Evolutionary conservation across 2,888 invertebrate genomes (phyloP).

Genomic region (Apotomis turbidana): DNA sequence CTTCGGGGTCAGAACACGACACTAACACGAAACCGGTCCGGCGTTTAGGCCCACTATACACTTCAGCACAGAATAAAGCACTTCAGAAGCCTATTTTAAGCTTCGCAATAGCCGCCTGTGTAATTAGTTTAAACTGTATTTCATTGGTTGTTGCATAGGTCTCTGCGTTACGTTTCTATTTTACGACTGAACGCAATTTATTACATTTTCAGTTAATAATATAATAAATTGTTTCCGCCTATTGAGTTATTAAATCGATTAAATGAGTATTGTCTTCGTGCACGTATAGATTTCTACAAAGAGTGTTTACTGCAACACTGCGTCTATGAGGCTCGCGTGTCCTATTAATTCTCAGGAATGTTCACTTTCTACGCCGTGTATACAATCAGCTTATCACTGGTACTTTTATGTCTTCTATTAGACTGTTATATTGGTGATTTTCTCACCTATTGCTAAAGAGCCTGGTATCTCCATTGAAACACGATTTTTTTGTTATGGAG

Average conservation of each 20-base stretch:
- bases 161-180: not conserved
- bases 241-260: slow-evolving; percentile 6
- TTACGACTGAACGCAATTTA: not conserved
- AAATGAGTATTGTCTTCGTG: not conserved
- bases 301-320: slow-evolving; percentile 18
- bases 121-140: too few species aligned
- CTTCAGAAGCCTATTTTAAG: too few species aligned
- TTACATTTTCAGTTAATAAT: not conserved
- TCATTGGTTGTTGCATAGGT: too few species aligned
- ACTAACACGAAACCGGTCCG: slow-evolving; percentile 64
- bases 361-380: slow-evolving; percentile 41
- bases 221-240: not conserved
- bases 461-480: too few species aligned
- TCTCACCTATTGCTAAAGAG: too few species aligned
- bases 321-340: slow-evolving; percentile 36
- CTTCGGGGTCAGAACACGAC: slow-evolving; percentile 67
- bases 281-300: slow-evolving; percentile 26
- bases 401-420: slow-evolving; percentile 20
- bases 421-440: too few species aligned
- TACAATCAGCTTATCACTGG: slow-evolving; percentile 35
- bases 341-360: slow-evolving; percentile 41
- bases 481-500: too few species aligned
- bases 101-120: too few species aligned
- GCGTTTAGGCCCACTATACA: slow-evolving; percentile 50
- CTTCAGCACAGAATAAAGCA: slow-evolving; percentile 5